These are phyloP conservation scores for Hyppa rectilinea DNA, from an alignment of 2,888 invertebrate genomes.

Conservation along the genomic window DNA sequence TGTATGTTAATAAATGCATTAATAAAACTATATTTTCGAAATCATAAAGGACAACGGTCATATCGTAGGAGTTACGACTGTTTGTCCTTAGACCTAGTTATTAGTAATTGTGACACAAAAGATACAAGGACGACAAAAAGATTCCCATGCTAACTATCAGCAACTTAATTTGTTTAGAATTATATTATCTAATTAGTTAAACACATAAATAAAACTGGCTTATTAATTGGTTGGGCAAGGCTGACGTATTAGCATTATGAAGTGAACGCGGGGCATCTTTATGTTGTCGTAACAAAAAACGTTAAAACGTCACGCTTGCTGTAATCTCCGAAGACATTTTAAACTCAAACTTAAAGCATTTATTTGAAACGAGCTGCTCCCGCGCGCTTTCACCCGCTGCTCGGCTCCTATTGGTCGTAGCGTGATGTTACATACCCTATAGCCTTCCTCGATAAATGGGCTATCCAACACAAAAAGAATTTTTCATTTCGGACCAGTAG, in stretches of 20 bases:
- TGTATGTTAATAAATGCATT: not conserved
- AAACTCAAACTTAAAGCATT: too few species aligned
- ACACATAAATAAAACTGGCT: slow-evolving; percentile 34
- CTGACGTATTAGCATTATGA: slow-evolving; percentile 11
- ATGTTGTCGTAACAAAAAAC: not conserved
- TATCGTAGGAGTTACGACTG: too few species aligned
- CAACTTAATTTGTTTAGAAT: slow-evolving; percentile 27
- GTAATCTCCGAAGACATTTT: not conserved
- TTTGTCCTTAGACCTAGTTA: too few species aligned
- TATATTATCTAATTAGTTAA: slow-evolving; percentile 27
- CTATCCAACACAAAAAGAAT: too few species aligned
- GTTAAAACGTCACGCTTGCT: not conserved
- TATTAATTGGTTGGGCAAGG: slow-evolving; percentile 41
- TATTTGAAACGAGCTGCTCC: too few species aligned
- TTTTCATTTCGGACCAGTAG: too few species aligned
- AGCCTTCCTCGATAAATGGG: too few species aligned
- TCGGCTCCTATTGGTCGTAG: too few species aligned
- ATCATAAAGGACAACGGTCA: not conserved
- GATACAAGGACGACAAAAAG: slow-evolving; percentile 22
- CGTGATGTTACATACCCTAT: too few species aligned
- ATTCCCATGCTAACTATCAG: slow-evolving; percentile 30
- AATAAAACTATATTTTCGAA: slow-evolving; percentile 4
- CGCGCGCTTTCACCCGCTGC: too few species aligned
- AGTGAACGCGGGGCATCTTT: not conserved
- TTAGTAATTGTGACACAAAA: slow-evolving; percentile 14